Percentiles rank a stretch among this genome's conserved stretches.
Evolutionary conservation across 1,140 invertebrate species (phyloP).

Genomic region (Neoseiulus cucumeris): DNA sequence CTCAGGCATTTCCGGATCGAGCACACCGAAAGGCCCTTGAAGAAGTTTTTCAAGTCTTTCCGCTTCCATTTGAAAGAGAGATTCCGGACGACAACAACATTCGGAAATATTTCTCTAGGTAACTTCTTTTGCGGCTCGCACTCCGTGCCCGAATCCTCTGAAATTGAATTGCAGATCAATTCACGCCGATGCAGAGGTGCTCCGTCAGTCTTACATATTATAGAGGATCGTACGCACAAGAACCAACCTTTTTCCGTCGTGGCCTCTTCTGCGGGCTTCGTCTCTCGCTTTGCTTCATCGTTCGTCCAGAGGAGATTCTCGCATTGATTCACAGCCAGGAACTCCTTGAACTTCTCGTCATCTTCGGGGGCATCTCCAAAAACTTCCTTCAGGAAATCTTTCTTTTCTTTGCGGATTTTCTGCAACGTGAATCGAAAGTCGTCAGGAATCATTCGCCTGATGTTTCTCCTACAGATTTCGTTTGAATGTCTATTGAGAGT

Average conservation of each 20-base stretch:
- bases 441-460: constrained; percentile 22
- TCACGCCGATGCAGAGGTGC: no score
- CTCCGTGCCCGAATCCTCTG: neutral
- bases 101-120: neutral
- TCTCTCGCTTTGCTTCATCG: constrained; percentile 10
- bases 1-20: constrained; percentile 1
- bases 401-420: constrained; percentile 24
- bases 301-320: constrained; percentile 25
- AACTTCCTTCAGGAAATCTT: constrained; percentile 34
- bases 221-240: no score
- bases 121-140: neutral
- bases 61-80: constrained; percentile 4
- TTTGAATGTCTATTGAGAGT: constrained; percentile 9
- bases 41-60: constrained; percentile 2
- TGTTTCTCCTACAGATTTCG: constrained; percentile 19
- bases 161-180: neutral
- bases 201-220: no score
- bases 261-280: neutral
- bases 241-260: neutral
- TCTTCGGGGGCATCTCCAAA: constrained; percentile 40
- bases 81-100: neutral
- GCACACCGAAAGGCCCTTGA: neutral
- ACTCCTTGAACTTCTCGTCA: constrained; percentile 72
- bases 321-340: constrained; percentile 51
- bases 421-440: constrained; percentile 12